A percentile compares a stretch with the other conserved stretches of the same genome.
These are phyloP conservation scores for Gavialis gangeticus DNA, from an alignment of 2,113 vertebrate species.

Conservation along the genomic window DNA sequence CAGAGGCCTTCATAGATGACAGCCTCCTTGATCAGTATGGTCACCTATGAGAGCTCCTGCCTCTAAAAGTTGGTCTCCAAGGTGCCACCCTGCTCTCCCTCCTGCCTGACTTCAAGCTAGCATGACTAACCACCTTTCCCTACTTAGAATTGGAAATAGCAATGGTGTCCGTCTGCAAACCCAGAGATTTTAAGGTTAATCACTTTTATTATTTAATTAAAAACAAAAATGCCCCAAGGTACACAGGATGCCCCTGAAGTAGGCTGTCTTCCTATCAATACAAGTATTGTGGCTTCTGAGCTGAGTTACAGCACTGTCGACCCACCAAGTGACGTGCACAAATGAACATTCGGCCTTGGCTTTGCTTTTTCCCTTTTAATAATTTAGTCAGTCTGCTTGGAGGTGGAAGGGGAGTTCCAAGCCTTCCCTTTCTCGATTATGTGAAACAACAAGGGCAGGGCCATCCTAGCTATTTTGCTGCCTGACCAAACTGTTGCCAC, in stretches of 20 bases:
- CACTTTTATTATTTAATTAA: neutral
- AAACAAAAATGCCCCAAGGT: neutral
- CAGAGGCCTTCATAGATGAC: too few species aligned
- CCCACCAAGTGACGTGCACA: neutral
- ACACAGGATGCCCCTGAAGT: neutral
- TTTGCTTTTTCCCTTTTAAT: neutral
- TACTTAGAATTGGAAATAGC: neutral
- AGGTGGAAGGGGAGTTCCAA: neutral
- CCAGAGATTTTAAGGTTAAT: neutral
- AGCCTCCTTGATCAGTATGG: too few species aligned
- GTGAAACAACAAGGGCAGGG: too few species aligned
- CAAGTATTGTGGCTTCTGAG: neutral
- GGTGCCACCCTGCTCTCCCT: neutral
- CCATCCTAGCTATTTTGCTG: too few species aligned
- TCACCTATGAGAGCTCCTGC: too few species aligned
- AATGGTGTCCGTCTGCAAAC: fast-evolving
- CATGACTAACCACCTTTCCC: neutral
- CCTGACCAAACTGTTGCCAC: too few species aligned
- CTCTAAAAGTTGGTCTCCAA: too few species aligned
- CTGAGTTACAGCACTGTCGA: neutral
- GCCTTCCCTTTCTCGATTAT: neutral
- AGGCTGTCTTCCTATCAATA: neutral
- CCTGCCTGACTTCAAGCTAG: neutral
- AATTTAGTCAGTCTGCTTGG: neutral
- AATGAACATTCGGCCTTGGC: neutral